Conservation (phyloP, 2,113 vertebrate genomes). For the Circaetus cinerascens region DNA sequence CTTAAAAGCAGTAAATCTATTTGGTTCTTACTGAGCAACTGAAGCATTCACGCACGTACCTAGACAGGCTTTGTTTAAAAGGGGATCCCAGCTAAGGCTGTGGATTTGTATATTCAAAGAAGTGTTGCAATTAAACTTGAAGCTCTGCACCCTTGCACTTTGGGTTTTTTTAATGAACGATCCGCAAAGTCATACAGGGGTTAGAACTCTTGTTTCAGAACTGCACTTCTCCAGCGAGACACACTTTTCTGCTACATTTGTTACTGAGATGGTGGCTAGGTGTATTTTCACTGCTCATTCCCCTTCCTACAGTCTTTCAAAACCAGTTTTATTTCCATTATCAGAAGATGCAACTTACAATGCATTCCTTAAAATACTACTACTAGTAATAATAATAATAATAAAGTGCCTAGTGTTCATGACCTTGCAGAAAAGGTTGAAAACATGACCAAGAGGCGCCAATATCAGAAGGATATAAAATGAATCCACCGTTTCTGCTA, state of each 20-base stretch:
- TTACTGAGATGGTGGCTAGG: not conserved
- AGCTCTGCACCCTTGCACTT: not conserved
- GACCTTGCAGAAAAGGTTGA: not conserved
- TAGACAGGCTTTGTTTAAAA: not conserved
- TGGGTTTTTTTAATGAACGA: accelerated
- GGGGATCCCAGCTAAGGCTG: not conserved
- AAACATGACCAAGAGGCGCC: not conserved
- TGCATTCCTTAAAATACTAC: not conserved
- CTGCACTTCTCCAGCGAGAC: not conserved
- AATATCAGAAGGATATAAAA: not conserved
- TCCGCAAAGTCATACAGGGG: not conserved
- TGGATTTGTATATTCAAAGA: not conserved
- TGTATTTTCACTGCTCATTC: not conserved
- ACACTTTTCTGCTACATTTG: not conserved
- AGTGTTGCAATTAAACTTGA: not conserved
- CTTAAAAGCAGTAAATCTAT: not conserved
- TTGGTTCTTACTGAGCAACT: not conserved
- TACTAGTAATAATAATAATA: not conserved
- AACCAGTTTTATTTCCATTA: not conserved
- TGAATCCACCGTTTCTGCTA: not conserved
- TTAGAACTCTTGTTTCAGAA: not conserved
- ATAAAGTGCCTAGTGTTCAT: not conserved
- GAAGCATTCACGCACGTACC: not conserved
- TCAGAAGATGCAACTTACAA: not conserved
- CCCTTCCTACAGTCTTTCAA: not conserved